Base-by-base conservation (phyloP, 2,797 vertebrate species). In the Oreochromis mossambicus region DNA sequence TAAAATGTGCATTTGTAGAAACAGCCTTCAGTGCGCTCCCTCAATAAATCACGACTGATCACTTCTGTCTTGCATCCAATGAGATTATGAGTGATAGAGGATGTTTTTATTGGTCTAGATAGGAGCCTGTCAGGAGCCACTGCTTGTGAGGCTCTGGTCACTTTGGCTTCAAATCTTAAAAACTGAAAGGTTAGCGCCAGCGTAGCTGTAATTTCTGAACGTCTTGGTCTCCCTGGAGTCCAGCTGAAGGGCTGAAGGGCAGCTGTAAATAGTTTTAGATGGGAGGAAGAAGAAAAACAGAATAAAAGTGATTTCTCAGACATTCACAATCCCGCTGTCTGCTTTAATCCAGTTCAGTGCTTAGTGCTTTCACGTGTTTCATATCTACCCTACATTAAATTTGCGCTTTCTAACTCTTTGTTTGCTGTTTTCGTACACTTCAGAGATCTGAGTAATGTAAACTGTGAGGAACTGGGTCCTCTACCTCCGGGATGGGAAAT, bases 391-490 rank as follows among this genome's bases (percentile, higher is more conserved):
- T 81, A 1, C 11, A 3, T 52, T 84, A 41, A 48, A n/a, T 79
- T 8, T 82, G 11, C 61, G 48, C 7, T 78, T 50, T 17, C 80
- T 80, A 41, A 66, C 43, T 38, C 3, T 84, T 66, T 73, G 7
- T 80, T 50, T 75, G 19, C 54, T 76, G 55, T 48, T 86, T 41
- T 95, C 86, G 95, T 95, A 94, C 92, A 89, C 95, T 93, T 95
- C 95, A 99, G 98, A 96, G 98, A 99, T 96, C 97, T 99, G 94
- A 98, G 98, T 96, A 99, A 99, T 95, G 98, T 99, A 93, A 99
- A 99, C 96, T 99, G 98, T 94, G 98, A 99, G 95, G 98, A 99
- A 92, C 96, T 99, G 88, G 98, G 98, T 89, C 98, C 98, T 8
- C 95, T 99, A 86, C 96, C 95, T 77, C 96, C 96, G 14, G 96